Evolutionary conservation across 2,113 vertebrate species (phyloP).

Genomic region (Varanus komodoensis): DNA sequence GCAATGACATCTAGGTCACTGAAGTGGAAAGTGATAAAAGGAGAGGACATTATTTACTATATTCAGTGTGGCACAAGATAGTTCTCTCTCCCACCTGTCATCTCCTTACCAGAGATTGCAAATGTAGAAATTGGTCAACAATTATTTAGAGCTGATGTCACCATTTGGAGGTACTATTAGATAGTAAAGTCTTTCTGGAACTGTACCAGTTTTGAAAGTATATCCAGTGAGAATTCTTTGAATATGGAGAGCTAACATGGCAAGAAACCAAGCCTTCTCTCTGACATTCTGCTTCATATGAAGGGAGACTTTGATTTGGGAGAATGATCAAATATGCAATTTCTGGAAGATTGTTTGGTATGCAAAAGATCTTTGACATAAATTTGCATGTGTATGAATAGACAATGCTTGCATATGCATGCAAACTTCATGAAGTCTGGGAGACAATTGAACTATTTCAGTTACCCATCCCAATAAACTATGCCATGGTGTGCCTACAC

Average conservation of each 20-base stretch:
- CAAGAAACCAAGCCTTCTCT: not conserved
- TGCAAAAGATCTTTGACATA: too few species aligned
- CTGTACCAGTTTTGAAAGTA: not conserved
- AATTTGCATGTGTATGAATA: too few species aligned
- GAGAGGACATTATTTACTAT: slow-evolving; percentile 53
- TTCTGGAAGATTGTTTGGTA: too few species aligned
- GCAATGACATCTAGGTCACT: slow-evolving; percentile 44
- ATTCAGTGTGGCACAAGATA: slow-evolving; percentile 36
- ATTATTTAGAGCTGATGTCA: slow-evolving; percentile 24
- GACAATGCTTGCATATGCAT: too few species aligned
- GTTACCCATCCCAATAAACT: too few species aligned
- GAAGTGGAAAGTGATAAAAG: slow-evolving; percentile 64
- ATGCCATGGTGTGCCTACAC: too few species aligned
- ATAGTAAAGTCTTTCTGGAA: not conserved
- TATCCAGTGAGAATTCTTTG: not conserved
- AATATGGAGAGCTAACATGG: not conserved
- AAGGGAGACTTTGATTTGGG: not conserved
- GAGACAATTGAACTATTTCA: too few species aligned
- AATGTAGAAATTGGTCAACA: slow-evolving; percentile 28
- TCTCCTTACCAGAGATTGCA: slow-evolving; percentile 46
- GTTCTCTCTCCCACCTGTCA: not conserved
- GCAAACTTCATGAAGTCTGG: too few species aligned
- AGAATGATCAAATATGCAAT: not conserved
- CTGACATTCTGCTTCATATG: not conserved
- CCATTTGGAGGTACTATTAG: not conserved